Evolutionary conservation across 2,113 vertebrate species (phyloP).

Genomic region (Stictonetta naevosa): DNA sequence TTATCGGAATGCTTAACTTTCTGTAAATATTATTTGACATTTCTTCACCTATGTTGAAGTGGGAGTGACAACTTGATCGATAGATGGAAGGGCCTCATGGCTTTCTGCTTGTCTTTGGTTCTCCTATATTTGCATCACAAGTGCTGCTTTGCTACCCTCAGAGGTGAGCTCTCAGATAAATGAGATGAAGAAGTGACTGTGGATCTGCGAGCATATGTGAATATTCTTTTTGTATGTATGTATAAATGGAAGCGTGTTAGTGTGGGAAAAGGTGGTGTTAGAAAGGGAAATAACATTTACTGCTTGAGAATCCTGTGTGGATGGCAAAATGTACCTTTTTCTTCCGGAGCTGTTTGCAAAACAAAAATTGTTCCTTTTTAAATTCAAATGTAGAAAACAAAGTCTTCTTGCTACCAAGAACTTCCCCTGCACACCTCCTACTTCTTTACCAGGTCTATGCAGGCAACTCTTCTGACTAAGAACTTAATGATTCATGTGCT

Average conservation of each 20-base stretch:
- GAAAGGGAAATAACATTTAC: background rate
- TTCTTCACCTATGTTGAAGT: slow-evolving; percentile 16
- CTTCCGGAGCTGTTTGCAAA: background rate
- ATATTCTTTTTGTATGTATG: background rate
- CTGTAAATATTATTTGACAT: slow-evolving; percentile 17
- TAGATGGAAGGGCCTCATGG: background rate
- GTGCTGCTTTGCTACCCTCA: background rate
- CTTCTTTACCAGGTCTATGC: background rate
- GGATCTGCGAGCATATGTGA: background rate
- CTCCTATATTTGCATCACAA: background rate
- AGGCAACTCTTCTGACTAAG: background rate
- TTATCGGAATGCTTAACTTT: background rate
- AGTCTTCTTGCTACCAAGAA: background rate
- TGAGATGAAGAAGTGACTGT: background rate
- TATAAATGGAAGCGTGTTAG: background rate
- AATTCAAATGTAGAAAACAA: background rate
- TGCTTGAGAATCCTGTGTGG: background rate
- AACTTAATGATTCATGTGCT: background rate
- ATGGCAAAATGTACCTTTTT: background rate
- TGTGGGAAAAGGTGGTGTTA: background rate
- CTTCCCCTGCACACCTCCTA: background rate
- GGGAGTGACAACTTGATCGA: slow-evolving; percentile 1
- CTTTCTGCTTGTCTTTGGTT: background rate
- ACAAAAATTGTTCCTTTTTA: background rate
- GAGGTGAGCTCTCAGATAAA: background rate